Evolutionary conservation across 1,140 invertebrate genomes (phyloP).

Genomic region (Frieseomelitta varia): DNA sequence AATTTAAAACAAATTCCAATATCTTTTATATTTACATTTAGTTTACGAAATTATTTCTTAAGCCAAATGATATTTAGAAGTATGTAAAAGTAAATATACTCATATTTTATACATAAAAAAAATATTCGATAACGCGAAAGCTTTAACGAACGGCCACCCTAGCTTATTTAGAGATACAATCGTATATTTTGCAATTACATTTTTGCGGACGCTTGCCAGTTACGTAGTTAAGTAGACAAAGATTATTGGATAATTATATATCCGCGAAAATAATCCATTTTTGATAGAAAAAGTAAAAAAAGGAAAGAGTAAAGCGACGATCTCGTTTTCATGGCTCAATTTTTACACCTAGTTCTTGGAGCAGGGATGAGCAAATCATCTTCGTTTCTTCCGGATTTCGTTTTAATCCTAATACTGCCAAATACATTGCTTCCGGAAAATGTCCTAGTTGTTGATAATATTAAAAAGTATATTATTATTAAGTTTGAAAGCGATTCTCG

Average conservation of each 20-base stretch:
- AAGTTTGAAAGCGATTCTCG: background rate
- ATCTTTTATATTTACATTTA: background rate
- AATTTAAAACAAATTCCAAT: background rate
- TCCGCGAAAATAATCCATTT: constrained; percentile 66
- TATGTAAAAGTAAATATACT: background rate
- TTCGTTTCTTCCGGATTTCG: background rate
- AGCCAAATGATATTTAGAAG: background rate
- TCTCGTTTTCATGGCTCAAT: constrained; percentile 49
- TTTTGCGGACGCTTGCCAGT: constrained; percentile 62
- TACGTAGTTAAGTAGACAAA: background rate
- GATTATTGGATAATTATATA: constrained; percentile 35
- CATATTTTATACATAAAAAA: background rate
- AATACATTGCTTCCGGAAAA: constrained; percentile 10
- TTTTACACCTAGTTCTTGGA: constrained; percentile 53
- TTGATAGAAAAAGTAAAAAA: constrained; percentile 42
- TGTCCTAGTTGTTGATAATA: background rate
- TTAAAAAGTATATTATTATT: background rate
- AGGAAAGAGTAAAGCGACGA: constrained; percentile 1
- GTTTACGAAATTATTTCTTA: background rate
- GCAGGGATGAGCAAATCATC: constrained; percentile 37
- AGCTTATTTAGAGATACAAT: constrained; percentile 61
- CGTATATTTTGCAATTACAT: constrained; percentile 73
- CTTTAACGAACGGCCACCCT: constrained; percentile 18
- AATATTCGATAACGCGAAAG: constrained; percentile 6
- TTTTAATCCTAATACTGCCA: constrained; percentile 20